Conservation (phyloP, 1,140 invertebrate genomes). For the Drosophila tani region DNA sequence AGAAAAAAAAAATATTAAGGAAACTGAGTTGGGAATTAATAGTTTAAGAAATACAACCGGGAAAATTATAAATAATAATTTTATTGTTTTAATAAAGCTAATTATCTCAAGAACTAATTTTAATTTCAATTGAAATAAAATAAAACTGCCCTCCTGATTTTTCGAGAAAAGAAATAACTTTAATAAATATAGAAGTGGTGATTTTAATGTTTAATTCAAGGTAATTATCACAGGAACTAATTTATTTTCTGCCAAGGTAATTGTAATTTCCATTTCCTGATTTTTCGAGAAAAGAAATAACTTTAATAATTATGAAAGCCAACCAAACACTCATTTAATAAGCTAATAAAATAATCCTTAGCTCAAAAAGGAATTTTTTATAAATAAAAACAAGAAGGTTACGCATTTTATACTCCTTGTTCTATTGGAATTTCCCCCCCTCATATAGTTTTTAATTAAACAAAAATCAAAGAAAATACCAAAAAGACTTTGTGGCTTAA, state of each 20-base stretch:
- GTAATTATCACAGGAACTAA: neutral
- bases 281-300: too few species aligned
- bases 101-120: neutral
- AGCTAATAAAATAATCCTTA: too few species aligned
- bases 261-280: neutral
- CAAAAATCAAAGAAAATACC: neutral
- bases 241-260: neutral
- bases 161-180: too few species aligned
- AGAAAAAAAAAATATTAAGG: neutral
- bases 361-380: too few species aligned
- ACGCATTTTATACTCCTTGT: too few species aligned
- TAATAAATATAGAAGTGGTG: neutral
- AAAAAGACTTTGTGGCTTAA: neutral
- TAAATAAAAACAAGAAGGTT: neutral
- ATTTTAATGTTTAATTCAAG: neutral
- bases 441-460: neutral
- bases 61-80: neutral
- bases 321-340: too few species aligned
- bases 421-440: neutral
- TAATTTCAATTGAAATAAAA: too few species aligned
- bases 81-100: neutral
- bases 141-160: too few species aligned
- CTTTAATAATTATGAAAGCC: neutral
- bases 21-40: slow-evolving; percentile 8
- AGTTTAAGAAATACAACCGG: neutral